Base-by-base conservation (phyloP, 2,797 vertebrate species). In the Furcifer pardalis region DNA sequence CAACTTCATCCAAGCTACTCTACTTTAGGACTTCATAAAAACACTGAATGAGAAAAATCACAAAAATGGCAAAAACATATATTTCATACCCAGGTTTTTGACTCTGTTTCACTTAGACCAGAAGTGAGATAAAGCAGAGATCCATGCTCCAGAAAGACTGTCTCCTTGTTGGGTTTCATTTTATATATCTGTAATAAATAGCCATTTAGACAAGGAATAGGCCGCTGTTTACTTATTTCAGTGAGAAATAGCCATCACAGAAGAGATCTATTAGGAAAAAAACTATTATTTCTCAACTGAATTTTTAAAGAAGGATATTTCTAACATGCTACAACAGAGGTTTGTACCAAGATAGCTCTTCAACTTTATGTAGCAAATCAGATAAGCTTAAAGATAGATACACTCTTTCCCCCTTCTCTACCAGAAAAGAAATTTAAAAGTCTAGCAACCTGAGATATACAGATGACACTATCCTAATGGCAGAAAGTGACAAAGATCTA, bases 41-140 rank as follows among this genome's bases (percentile, higher is more conserved):
- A 74, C 81, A 83, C 73, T 60, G 78, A 81, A 85, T 84, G 84
- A 90, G 89, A 88, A 90, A 82, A 89, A 91, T 74, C 9, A 1
- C 1, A 80, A 92, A 83, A 8, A 79, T 77, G 89, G 71, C 87
- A 25, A 71, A 89, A 87, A 80, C 32, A 86, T 92, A 92, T 93
- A 91, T 92, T 90, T 90, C 46, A 88, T 69, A 82, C 72, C 42
- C 73, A 91, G 65, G 71, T 88, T 89, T 80, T 86, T 82, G 74
- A 79, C 83, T 86, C 69, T 77, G 87, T 77, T 82, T 87, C 83
- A 19, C 4, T 87, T 73, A 60, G 81, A 88, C 85, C 81, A 89
- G 72, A 90, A 89, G 68, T 85, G 42, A 25, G 66, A 79, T 92
- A 92, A 94, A 95, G 94, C 81, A 84, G 15, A 87, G 84, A 89